Conservation (phyloP, 2,888 invertebrate species). For the Amorpha juglandis region DNA sequence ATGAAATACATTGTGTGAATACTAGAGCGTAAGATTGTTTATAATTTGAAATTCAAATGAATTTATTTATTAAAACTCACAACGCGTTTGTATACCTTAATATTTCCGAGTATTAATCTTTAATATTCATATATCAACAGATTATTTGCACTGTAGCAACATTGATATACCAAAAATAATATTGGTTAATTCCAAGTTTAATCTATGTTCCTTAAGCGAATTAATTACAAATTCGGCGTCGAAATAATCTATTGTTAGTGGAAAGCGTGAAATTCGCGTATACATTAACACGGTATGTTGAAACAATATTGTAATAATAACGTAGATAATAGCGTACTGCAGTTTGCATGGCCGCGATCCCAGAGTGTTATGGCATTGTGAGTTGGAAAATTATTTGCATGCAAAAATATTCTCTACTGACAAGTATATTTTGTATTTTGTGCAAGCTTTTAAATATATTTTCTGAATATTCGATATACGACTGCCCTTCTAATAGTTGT, state of each 20-base stretch:
- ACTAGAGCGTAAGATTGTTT: too few species aligned
- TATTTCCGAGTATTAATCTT: not conserved
- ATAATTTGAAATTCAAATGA: too few species aligned
- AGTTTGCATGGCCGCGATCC: constrained; percentile 37
- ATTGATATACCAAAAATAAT: constrained; percentile 5
- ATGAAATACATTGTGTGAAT: not conserved
- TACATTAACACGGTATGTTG: constrained; percentile 40
- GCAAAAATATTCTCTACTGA: not conserved
- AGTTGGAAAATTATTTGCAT: constrained; percentile 5
- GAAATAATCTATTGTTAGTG: constrained; percentile 22
- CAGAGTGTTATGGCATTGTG: not conserved
- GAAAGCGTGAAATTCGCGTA: constrained; percentile 8
- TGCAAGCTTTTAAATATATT: not conserved
- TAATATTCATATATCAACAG: not conserved
- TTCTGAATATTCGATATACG: not conserved
- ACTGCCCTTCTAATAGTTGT: too few species aligned
- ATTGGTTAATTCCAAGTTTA: constrained; percentile 3
- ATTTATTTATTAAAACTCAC: not conserved
- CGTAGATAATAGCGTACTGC: constrained; percentile 37
- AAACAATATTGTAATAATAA: constrained; percentile 46
- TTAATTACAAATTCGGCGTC: constrained; percentile 29
- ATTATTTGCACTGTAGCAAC: not conserved
- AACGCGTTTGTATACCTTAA: not conserved
- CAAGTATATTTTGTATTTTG: too few species aligned
- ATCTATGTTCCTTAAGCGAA: constrained; percentile 26